Evolutionary conservation across 2,113 vertebrate species (phyloP).

Genomic region (Ancistrus triradiatus): DNA sequence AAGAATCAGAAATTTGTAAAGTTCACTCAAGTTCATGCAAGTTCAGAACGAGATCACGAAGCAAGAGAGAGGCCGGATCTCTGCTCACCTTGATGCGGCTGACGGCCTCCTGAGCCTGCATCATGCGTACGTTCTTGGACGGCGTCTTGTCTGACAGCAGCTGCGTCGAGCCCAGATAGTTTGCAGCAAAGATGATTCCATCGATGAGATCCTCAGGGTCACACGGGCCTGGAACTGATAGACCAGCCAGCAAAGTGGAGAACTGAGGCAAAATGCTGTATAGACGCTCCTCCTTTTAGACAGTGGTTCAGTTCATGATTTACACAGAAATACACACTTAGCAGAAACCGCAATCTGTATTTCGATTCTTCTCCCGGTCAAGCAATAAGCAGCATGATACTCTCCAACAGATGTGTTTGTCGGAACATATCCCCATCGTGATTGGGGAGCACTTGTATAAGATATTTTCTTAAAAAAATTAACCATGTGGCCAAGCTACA

Average conservation of each 20-base stretch:
- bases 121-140: constrained; percentile 95
- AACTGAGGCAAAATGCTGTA: too few relatives aligned
- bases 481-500: too few relatives aligned
- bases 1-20: constrained; percentile 15
- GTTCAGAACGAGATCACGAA: background rate
- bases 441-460: too few relatives aligned
- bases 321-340: too few relatives aligned
- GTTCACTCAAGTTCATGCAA: constrained; percentile 12
- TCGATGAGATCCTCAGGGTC: constrained; percentile 97
- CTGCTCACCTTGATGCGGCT: constrained; percentile 89
- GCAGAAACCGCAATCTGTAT: too few relatives aligned
- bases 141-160: constrained; percentile 96
- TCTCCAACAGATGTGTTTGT: too few relatives aligned
- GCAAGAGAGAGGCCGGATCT: background rate
- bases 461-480: too few relatives aligned
- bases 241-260: background rate
- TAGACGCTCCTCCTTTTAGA: too few relatives aligned
- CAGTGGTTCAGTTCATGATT: too few relatives aligned
- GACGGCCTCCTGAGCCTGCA: constrained; percentile 97
- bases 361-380: too few relatives aligned
- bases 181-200: constrained; percentile 96
- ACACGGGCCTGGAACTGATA: constrained; percentile 90
- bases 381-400: too few relatives aligned
- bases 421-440: too few relatives aligned
- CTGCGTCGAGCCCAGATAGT: constrained; percentile 95